These are phyloP conservation scores for Vulpes lagopus DNA, from an alignment of 2,113 vertebrate genomes.

Conservation along the genomic window DNA sequence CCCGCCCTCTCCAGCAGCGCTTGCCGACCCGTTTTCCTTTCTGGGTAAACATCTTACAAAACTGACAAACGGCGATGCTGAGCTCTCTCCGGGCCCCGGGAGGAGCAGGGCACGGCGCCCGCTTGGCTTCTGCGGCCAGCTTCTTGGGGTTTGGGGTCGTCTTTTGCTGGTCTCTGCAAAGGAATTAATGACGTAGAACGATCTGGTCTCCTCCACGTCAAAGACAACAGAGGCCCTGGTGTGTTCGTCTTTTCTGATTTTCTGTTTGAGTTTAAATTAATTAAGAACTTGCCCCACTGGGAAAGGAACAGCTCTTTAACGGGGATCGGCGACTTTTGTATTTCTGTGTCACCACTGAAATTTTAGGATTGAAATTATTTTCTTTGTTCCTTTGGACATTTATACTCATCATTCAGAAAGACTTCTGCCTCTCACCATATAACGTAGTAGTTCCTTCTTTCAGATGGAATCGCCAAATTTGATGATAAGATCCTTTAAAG, in stretches of 20 bases:
- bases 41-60: background rate
- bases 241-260: conserved; percentile 9
- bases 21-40: background rate
- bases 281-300: background rate
- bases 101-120: background rate
- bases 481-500: background rate
- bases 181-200: background rate
- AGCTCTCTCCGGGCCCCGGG: background rate
- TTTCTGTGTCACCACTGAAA: conserved; percentile 6
- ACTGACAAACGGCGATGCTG: background rate
- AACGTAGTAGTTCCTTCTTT: background rate
- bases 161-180: background rate
- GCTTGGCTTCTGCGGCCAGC: background rate
- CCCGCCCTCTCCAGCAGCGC: background rate
- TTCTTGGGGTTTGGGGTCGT: background rate
- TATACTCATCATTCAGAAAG: background rate
- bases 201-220: background rate
- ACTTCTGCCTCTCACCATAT: background rate
- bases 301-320: conserved; percentile 16
- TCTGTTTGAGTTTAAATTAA: background rate
- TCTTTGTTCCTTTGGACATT: background rate
- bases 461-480: background rate
- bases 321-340: background rate
- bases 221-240: background rate
- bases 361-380: background rate